Base-by-base conservation (phyloP, 2,888 invertebrate species). In the Macropis europaea region DNA sequence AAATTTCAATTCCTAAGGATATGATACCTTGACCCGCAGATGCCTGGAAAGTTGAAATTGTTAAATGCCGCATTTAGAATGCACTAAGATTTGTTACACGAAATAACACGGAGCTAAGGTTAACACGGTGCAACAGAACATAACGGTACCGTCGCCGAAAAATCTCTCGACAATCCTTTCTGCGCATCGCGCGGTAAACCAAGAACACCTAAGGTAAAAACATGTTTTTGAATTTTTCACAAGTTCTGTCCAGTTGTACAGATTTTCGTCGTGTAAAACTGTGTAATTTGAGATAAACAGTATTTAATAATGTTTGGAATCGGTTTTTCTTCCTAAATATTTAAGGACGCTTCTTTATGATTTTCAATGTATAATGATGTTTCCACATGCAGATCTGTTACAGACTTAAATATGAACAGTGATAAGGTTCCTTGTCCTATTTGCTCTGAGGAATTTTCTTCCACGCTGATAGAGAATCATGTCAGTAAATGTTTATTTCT, bases 401-500 rank as follows among this genome's bases (percentile, higher is more conserved):
- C 30, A 61, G 38, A 19, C 42, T 54, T 19, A 62, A 76, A 68
- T n/a, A 81, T 82, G 83, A 71, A 74, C 36, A 43, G 9, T 15
- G 61, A 81, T n/a, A 59, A 71, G 11, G 66, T 87, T 15, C 76
- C 82, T 48, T 95, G 95, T 87, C 95, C 95, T 1, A 91, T 95
- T 59, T 95, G 95, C 87, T 90, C 89, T 60, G 92, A 92, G 86
- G 82, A 86, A 24, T 94, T 93, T 89, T 81, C 91, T 19, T 82
- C 90, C 50, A 79, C 87, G 15, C 81, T 90, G 28, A 93, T 95
- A 62, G 93, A 95, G 88, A 90, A 90, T 73, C 95, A 95, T 86
- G 95, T 92, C 0, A 93, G 94, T 84, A 94, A 92, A 87, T 95
- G 95, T 88, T 91, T 95, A 79, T 95, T 95, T 90, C 88, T 95